Conservation (phyloP, 2,797 vertebrate species). For the Myiotriccus ornatus region DNA sequence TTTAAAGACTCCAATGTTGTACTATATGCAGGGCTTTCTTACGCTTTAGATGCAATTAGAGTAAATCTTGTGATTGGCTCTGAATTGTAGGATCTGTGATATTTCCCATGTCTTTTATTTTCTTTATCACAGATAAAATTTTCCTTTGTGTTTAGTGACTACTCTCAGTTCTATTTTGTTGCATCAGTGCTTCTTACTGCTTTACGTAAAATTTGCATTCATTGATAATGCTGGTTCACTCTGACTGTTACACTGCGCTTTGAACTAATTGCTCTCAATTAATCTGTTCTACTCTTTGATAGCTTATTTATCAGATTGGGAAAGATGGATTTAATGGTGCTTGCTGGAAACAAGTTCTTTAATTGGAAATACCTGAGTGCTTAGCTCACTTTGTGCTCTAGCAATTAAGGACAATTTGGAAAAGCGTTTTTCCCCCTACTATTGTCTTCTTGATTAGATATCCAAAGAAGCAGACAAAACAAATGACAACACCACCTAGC, state of each 20-base stretch:
- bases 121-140: not conserved
- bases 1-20: not conserved
- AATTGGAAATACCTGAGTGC: constrained; percentile 82
- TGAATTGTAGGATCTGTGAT: not conserved
- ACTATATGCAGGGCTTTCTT: not conserved
- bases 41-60: not conserved
- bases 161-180: constrained; percentile 16
- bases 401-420: constrained; percentile 94
- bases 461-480: constrained; percentile 82
- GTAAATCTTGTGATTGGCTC: not conserved
- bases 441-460: constrained; percentile 89
- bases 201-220: constrained; percentile 75
- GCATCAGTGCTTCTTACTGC: constrained; percentile 3
- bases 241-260: constrained; percentile 74
- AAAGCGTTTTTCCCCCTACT: constrained; percentile 76
- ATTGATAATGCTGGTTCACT: constrained; percentile 69
- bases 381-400: constrained; percentile 79
- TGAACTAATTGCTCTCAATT: constrained; percentile 83
- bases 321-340: constrained; percentile 89
- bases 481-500: constrained; percentile 86
- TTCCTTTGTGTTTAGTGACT: not conserved
- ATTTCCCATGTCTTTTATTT: not conserved
- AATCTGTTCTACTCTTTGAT: constrained; percentile 82
- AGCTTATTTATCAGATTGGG: constrained; percentile 87
- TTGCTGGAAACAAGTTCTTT: constrained; percentile 82